Percentiles rank a stretch among this genome's conserved stretches.
Evolutionary conservation across 1,140 invertebrate species (phyloP).

Genomic region (Calliphora vicina): DNA sequence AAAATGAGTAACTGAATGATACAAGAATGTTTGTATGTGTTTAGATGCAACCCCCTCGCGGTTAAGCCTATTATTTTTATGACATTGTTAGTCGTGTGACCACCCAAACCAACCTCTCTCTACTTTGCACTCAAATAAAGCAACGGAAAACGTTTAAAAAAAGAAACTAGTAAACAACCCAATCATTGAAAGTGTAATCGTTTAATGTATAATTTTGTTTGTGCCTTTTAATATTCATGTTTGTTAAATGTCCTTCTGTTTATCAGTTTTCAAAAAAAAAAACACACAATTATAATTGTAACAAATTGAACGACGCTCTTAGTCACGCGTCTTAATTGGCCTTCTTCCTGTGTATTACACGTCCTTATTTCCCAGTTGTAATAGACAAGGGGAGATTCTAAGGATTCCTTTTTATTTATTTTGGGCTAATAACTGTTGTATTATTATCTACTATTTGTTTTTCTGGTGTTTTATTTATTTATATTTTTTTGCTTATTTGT

Average conservation of each 20-base stretch:
- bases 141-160: neutral
- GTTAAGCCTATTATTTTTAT: slow-evolving; percentile 36
- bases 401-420: neutral
- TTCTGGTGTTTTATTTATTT: slow-evolving; percentile 17
- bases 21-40: neutral
- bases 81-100: slow-evolving; percentile 33
- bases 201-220: neutral
- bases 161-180: neutral
- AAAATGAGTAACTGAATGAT: neutral
- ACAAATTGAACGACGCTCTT: slow-evolving; percentile 35
- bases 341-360: slow-evolving; percentile 30
- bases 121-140: neutral
- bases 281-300: slow-evolving; percentile 38
- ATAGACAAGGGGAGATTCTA: neutral
- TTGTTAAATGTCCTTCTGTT: slow-evolving; percentile 32
- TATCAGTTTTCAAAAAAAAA: slow-evolving; percentile 19
- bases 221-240: neutral
- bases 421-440: neutral
- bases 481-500: slow-evolving; percentile 16
- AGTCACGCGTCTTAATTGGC: slow-evolving; percentile 34
- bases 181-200: slow-evolving; percentile 21
- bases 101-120: slow-evolving; percentile 5
- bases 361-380: neutral
- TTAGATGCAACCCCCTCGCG: slow-evolving; percentile 25
- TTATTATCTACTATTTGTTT: slow-evolving; percentile 22